Evolutionary conservation across 2,113 vertebrate species (phyloP), one percentile per base, ranked within the genome.

Genomic region (Cromileptes altivelis): DNA sequence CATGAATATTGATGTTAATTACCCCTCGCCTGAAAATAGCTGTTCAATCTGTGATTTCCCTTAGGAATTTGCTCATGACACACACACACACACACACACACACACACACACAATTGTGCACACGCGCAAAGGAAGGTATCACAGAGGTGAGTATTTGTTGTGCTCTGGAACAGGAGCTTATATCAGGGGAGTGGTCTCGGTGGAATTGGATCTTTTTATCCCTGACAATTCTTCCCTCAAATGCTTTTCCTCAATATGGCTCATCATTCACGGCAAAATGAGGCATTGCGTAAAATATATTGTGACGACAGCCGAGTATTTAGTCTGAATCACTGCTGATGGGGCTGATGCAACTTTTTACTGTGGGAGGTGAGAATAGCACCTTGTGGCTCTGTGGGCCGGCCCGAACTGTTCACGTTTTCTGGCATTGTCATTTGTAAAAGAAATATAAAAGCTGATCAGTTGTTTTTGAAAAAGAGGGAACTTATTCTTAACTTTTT

Each of bases 1-100:
- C 71, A 90, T 92, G 91, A 92, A 93, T 94, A 93, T 90, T 92
- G 78, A 93, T 93, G 88, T 91, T 92, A 92, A 91, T 93, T 90
- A 89, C 79, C 70, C 71, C 65, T 84, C 3, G 75, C 60, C 78
- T 89, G 81, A 86, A 93, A 94, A 91, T 88, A 84, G 86, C 75
- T 80, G 78, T 86, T 91, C 86, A 89, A 62, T 85, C 77, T 80
- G 81, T 89, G 85, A 92, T 91, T 86, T 92, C 90, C 89, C 81
- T 2, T 7, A 69, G 73, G 88, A 89, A 58, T 78, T 70, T 64
- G 30, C 61, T 70, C 79, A 76, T 73, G 15, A 76, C 70, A 87
- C 77, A 71, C 65, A 75, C 42, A 68, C 64, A 47, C 71, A 55
- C 70, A 53, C 52, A 64, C 50, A 37, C 65, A 47, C n/a, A 60